A percentile compares a stretch with the other conserved stretches of the same genome.
These are phyloP conservation scores for Eulemur albifrons DNA, from an alignment of 2,797 vertebrate genomes.

Conservation along the genomic window DNA sequence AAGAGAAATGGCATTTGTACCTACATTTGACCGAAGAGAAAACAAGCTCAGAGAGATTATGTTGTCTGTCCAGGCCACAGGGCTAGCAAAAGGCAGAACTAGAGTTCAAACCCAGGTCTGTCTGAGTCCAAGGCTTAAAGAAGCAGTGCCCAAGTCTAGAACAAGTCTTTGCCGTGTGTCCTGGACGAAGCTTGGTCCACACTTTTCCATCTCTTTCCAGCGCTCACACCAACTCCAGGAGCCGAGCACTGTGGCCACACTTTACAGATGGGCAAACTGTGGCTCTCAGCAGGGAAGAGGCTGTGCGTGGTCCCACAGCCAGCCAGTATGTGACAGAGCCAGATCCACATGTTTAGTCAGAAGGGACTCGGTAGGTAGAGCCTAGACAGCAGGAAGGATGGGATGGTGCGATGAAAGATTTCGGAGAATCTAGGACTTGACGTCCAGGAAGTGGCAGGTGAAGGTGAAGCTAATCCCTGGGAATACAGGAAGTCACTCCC, in stretches of 20 bases:
- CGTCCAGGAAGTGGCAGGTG: too few species aligned
- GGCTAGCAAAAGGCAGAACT: neutral
- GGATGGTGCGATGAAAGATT: fast-evolving
- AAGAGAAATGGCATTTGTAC: neutral
- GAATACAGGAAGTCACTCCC: neutral
- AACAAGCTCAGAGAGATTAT: neutral
- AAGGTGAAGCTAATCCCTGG: neutral
- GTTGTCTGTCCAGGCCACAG: neutral
- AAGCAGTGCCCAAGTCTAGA: neutral
- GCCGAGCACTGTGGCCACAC: neutral
- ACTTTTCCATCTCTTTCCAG: neutral
- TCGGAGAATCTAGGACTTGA: neutral
- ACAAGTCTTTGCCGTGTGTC: neutral
- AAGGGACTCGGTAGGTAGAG: too few species aligned
- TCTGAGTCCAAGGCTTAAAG: neutral
- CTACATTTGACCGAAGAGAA: neutral
- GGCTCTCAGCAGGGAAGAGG: neutral
- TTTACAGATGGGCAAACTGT: neutral
- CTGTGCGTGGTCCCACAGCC: fast-evolving
- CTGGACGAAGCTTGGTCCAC: fast-evolving
- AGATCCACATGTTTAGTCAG: too few species aligned
- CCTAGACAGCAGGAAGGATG: neutral
- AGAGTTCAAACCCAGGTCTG: neutral
- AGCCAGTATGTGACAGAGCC: neutral
- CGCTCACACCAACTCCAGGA: neutral